A percentile compares a stretch with the other conserved stretches of the same genome.
phyloP scores from a whole-genome alignment of 2,113 vertebrate genomes.

The Pollachius pollachius region DNA sequence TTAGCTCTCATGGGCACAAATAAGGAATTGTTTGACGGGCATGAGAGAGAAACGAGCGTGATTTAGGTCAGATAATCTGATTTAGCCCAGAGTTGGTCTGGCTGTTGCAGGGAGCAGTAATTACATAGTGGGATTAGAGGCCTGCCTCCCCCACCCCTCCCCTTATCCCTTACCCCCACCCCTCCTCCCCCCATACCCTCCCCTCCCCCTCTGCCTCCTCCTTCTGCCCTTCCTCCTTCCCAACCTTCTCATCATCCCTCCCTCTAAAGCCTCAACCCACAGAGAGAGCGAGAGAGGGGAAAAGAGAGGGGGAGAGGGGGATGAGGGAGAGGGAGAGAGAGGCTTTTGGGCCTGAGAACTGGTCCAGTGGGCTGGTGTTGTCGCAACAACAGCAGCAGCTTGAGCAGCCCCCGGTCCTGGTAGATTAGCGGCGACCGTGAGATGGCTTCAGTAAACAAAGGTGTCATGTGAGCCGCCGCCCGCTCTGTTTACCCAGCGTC shows the following conservation, averaged over 20 bases:
- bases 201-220: no score
- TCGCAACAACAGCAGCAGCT: constrained; percentile 63
- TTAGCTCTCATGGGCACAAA: constrained; percentile 74
- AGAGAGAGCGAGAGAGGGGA: constrained; percentile 6
- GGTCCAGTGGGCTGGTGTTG: constrained; percentile 41
- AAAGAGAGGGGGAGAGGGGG: not conserved
- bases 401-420: constrained; percentile 55
- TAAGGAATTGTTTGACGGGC: constrained; percentile 82
- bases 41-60: constrained; percentile 66
- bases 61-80: constrained; percentile 82
- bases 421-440: constrained; percentile 43
- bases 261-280: no score
- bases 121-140: constrained; percentile 83
- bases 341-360: constrained; percentile 54
- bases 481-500: constrained; percentile 46
- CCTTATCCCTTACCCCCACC: constrained; percentile 5
- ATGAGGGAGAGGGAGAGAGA: constrained; percentile 44
- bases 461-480: constrained; percentile 41
- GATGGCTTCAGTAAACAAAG: constrained; percentile 40
- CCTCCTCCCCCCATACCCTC: no score
- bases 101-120: constrained; percentile 79
- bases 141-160: constrained; percentile 34
- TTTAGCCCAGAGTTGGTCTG: constrained; percentile 73
- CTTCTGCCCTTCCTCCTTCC: no score
- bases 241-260: no score